Evolutionary conservation across 2,888 invertebrate species (phyloP), one percentile per base, ranked within the genome.

Genomic region (Synergus japonicus): DNA sequence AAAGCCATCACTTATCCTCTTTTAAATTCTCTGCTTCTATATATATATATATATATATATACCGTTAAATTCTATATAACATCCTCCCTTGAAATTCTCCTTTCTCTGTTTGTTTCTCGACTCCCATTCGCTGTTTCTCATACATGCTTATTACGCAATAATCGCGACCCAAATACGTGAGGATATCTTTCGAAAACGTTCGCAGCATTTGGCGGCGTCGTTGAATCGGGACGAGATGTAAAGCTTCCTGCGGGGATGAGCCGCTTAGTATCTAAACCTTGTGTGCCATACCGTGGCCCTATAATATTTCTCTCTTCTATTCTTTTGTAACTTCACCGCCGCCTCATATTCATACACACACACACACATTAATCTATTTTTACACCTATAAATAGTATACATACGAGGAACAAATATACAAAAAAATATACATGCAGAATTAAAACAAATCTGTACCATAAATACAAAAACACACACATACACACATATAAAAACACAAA

Each of bases 251-350:
- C 2, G 86, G 89, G 88, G 90, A 92, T 92, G 91, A 92, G 91
- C 92, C 91, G 91, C 91, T 91, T 92, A 92, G 90, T 89, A 90
- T 88, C 88, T 90, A 91, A 91, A 91, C 89, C 92, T 89, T 89
- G 90, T 90, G 89, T 89, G 90, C 89, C 86, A 86, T 87, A 86
- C 86, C 87, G 85, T 84, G 87, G 86, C 86, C 87, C 63, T 29
- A 22, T 22, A 22, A 54, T 58, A 69, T 78, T 76, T 77, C 67
- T 63, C 78, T 82, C 49, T 58, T 58, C 81, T 37, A 58, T 76
- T 60, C n/a, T 76, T 77, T 76, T 54, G 54, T 18, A n/a, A 54
- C 73, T 54, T 1, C 37, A 73, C 22, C 22, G 64, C 78, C 79
- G 64, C 78, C 79, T 54, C 79, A 58, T 78, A 22, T 13, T 13